Conservation (phyloP, 2,888 invertebrate genomes). For the Laspeyria flexula region DNA sequence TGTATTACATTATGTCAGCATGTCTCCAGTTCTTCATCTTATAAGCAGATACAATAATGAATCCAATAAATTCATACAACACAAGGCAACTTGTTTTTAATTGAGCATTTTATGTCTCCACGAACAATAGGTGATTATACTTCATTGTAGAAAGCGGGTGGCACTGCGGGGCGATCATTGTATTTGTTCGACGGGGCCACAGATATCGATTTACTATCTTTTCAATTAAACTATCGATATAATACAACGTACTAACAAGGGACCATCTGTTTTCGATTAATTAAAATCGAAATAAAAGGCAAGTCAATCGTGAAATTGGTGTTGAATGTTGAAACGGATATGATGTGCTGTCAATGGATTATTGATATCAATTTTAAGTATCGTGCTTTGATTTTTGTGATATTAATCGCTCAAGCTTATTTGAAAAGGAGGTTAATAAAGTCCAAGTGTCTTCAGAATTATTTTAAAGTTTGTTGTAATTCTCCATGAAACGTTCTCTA, state of each 20-base stretch:
- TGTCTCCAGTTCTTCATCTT: neutral
- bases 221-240: slow-evolving; percentile 78
- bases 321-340: slow-evolving; percentile 33
- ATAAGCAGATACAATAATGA: neutral
- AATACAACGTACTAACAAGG: slow-evolving; percentile 73
- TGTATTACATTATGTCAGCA: too few species aligned
- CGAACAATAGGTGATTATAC: slow-evolving; percentile 83
- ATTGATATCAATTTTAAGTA: neutral
- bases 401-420: neutral
- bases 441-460: neutral
- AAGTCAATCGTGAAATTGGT: slow-evolving; percentile 55
- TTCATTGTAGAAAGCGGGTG: slow-evolving; percentile 74
- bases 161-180: slow-evolving; percentile 78
- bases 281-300: slow-evolving; percentile 67
- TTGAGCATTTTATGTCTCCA: slow-evolving; percentile 67
- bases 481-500: too few species aligned
- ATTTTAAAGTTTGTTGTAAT: too few species aligned
- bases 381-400: neutral
- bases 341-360: slow-evolving; percentile 1
- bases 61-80: slow-evolving; percentile 20
- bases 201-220: slow-evolving; percentile 67
- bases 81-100: slow-evolving; percentile 55
- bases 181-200: slow-evolving; percentile 65
- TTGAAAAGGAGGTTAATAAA: neutral
- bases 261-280: slow-evolving; percentile 83